Conservation (phyloP, 2,113 vertebrate species). For the Rhinoptilus africanus region DNA sequence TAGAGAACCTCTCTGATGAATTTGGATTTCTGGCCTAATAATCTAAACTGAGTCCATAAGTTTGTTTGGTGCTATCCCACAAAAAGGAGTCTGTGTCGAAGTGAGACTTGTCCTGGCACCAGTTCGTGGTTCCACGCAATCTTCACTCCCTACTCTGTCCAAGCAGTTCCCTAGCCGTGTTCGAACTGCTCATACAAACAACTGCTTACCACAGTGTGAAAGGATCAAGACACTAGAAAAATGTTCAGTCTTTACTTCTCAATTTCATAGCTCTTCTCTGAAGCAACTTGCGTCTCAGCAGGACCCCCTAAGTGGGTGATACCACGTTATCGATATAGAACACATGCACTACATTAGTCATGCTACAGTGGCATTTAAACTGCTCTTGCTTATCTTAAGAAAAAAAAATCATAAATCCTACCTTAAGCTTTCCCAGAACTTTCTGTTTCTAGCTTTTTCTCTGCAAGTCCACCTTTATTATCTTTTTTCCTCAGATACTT, state of each 20-base stretch:
- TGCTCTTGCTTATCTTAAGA: neutral
- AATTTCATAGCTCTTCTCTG: neutral
- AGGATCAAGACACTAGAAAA: neutral
- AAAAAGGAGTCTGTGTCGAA: neutral
- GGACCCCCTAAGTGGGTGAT: neutral
- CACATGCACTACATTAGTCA: neutral
- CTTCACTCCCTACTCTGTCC: neutral
- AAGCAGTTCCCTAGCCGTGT: neutral
- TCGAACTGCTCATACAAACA: neutral
- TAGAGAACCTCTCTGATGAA: neutral
- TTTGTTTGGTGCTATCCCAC: neutral
- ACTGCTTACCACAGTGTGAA: neutral
- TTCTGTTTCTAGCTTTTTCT: conserved; percentile 11
- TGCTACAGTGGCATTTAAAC: neutral
- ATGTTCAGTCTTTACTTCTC: neutral
- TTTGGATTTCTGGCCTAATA: neutral
- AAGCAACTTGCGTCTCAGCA: neutral
- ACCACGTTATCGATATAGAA: neutral
- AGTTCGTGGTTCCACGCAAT: neutral
- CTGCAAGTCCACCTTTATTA: neutral
- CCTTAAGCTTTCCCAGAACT: conserved; percentile 26
- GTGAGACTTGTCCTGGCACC: neutral
- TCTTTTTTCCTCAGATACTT: neutral
- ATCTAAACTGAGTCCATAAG: neutral
- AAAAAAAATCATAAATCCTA: neutral